Conservation (phyloP, 2,797 vertebrate species). For the Gallinago nigripennis region DNA sequence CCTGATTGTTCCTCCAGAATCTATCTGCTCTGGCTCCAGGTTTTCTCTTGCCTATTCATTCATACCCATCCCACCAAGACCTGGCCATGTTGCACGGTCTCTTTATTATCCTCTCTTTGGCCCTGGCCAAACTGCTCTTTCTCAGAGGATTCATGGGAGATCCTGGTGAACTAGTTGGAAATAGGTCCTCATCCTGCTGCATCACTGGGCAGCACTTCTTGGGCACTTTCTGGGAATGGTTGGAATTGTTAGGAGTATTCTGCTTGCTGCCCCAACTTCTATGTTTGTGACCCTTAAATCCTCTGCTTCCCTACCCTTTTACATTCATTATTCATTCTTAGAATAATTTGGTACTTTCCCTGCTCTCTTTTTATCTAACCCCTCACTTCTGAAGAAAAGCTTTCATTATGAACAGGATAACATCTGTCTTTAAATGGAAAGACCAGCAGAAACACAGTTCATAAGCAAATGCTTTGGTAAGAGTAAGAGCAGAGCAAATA, state of each 20-base stretch:
- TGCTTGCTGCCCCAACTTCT: neutral
- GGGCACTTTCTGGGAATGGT: neutral
- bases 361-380: neutral
- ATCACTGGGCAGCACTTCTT: neutral
- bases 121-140: neutral
- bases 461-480: neutral
- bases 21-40: neutral
- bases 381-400: neutral
- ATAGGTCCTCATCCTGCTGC: neutral
- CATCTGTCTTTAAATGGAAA: neutral
- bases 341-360: neutral
- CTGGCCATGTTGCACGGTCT: neutral
- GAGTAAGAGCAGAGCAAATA: neutral
- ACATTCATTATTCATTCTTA: neutral
- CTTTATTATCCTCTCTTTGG: neutral
- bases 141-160: neutral
- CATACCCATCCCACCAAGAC: neutral
- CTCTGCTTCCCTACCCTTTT: neutral
- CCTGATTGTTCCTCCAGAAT: neutral
- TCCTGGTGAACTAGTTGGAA: neutral
- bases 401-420: neutral
- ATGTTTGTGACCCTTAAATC: neutral
- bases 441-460: neutral
- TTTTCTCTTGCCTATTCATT: neutral
- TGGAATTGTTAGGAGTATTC: neutral